Conservation (phyloP, 2,113 vertebrate genomes). For the Ceuthmochares aereus region DNA sequence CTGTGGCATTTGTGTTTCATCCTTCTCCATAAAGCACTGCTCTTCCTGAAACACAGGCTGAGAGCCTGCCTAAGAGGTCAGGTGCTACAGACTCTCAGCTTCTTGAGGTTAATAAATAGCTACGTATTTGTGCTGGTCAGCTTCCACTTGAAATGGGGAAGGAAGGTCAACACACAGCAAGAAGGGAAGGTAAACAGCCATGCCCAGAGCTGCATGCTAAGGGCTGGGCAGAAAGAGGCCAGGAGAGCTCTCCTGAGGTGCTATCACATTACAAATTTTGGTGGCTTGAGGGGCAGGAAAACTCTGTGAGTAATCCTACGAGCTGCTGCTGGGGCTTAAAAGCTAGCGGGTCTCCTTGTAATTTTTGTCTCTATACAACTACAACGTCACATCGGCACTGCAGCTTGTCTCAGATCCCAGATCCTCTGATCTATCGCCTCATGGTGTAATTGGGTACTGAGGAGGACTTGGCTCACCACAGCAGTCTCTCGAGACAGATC, state of each 20-base stretch:
- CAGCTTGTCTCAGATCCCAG: neutral
- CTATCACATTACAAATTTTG: neutral
- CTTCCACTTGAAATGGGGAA: neutral
- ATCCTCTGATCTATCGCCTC: neutral
- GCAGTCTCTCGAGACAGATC: neutral
- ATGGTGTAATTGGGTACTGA: neutral
- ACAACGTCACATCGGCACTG: accelerated
- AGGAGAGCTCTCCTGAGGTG: neutral
- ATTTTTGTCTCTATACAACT: neutral
- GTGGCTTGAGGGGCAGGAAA: neutral
- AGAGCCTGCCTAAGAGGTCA: neutral
- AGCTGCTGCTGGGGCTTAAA: neutral
- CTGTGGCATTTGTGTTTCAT: neutral
- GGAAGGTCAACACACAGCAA: neutral
- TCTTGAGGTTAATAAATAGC: neutral
- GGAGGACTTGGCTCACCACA: neutral
- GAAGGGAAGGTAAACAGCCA: neutral
- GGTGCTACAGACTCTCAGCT: neutral
- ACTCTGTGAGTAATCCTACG: neutral
- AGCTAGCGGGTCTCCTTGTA: neutral
- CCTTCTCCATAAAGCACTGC: neutral
- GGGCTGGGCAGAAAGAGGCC: neutral
- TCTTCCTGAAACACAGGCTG: neutral
- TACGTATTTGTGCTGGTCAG: neutral
- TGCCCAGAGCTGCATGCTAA: neutral